Percentiles rank a stretch among this genome's conserved stretches.
Evolutionary conservation across 2,797 vertebrate species (phyloP).

Genomic region (Oryzias dopingdopingensis): DNA sequence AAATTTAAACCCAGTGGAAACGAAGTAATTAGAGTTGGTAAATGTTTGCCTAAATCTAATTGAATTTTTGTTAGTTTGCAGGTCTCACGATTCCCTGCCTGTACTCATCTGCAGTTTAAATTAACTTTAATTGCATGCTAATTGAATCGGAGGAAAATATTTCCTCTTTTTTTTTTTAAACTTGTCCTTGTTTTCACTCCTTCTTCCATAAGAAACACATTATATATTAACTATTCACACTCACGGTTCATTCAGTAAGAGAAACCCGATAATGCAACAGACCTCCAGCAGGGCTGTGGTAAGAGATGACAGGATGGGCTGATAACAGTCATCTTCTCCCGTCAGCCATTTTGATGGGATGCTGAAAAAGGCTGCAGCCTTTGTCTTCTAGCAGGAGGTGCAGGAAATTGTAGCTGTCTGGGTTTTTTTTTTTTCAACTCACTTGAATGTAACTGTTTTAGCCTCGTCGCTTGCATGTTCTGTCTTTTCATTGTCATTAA

Average conservation of each 20-base stretch:
- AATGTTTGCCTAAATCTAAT: constrained; percentile 52
- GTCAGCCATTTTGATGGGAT: constrained; percentile 73
- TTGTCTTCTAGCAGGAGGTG: constrained; percentile 59
- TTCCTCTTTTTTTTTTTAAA: constrained; percentile 17
- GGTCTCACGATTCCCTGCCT: constrained; percentile 42
- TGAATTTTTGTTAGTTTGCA: constrained; percentile 39
- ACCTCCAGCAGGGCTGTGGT: constrained; percentile 49
- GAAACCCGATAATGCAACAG: constrained; percentile 46
- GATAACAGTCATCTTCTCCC: constrained; percentile 73
- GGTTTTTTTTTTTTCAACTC: constrained; percentile 36
- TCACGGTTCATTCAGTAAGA: constrained; percentile 45
- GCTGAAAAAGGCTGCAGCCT: constrained; percentile 58
- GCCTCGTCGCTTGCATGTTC: constrained; percentile 31
- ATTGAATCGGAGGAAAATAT: constrained; percentile 33
- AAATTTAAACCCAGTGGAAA: constrained; percentile 40
- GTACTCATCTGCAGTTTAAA: constrained; percentile 59
- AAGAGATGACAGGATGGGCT: constrained; percentile 62
- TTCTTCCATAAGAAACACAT: constrained; percentile 17
- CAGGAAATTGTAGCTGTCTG: constrained; percentile 48
- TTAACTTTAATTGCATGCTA: constrained; percentile 52
- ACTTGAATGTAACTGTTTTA: constrained; percentile 48
- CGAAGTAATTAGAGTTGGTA: constrained; percentile 41
- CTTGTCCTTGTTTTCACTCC: constrained; percentile 16
- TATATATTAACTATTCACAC: constrained; percentile 32
- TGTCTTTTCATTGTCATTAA: constrained; percentile 25